Evolutionary conservation across 1,140 invertebrate genomes (phyloP).

Genomic region (Berghia stephanieae): DNA sequence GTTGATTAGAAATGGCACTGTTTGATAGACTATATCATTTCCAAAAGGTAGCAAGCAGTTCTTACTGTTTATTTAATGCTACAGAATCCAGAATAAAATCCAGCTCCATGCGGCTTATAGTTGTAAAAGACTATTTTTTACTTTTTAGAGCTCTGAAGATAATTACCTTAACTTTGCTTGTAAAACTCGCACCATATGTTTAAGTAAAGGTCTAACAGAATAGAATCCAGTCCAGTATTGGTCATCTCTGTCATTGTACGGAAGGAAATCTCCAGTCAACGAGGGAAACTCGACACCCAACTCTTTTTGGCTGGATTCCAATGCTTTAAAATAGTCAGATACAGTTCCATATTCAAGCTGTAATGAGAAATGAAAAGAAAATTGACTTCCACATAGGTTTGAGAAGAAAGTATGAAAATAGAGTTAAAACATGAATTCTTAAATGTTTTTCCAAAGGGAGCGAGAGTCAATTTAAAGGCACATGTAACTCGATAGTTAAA

Average conservation of each 20-base stretch:
- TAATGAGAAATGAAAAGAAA: constrained; percentile 9
- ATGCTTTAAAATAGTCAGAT: constrained; percentile 88
- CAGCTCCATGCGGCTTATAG: too few relatives aligned
- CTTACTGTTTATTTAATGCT: too few relatives aligned
- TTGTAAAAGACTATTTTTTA: neutral
- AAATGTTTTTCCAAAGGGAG: too few relatives aligned
- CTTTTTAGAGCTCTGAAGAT: neutral
- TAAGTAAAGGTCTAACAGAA: constrained; percentile 91
- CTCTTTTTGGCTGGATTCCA: constrained; percentile 61
- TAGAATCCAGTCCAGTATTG: constrained; percentile 98
- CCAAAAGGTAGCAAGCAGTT: neutral
- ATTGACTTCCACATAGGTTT: neutral
- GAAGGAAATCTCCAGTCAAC: constrained; percentile 93
- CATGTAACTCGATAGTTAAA: too few relatives aligned
- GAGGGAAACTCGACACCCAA: constrained; percentile 74
- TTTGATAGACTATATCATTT: too few relatives aligned
- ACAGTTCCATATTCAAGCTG: constrained; percentile 83
- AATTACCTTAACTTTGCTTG: constrained; percentile 73
- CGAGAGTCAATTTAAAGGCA: too few relatives aligned
- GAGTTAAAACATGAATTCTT: too few relatives aligned
- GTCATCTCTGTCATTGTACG: constrained; percentile 93
- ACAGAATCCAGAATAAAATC: too few relatives aligned
- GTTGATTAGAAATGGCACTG: too few relatives aligned
- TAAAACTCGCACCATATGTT: constrained; percentile 88
- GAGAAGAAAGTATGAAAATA: too few relatives aligned